phyloP scores from a whole-genome alignment of 2,113 vertebrate genomes.

The Charadrius vociferus region DNA sequence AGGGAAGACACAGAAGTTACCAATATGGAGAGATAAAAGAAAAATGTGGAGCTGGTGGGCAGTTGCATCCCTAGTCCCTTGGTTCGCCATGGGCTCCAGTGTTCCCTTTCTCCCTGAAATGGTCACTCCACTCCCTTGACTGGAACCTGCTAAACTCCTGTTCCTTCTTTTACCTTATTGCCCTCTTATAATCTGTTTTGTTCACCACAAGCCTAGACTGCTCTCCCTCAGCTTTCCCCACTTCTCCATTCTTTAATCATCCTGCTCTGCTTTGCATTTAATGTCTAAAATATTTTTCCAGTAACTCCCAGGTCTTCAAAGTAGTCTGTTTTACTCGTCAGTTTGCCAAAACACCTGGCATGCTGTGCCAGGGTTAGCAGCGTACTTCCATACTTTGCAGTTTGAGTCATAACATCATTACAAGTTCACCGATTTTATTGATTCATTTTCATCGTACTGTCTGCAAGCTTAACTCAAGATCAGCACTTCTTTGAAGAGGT shows the following conservation, averaged over 20 bases:
- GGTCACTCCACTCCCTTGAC: neutral
- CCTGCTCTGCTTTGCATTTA: neutral
- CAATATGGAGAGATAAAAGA: neutral
- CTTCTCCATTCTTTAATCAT: neutral
- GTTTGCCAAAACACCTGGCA: neutral
- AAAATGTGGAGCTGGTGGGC: neutral
- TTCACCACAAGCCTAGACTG: neutral
- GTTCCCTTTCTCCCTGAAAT: neutral
- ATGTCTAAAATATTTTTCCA: neutral
- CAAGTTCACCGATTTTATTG: neutral
- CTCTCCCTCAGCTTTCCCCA: neutral
- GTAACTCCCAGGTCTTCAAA: neutral
- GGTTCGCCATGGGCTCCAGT: neutral
- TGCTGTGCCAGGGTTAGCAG: fast-evolving
- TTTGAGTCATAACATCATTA: neutral
- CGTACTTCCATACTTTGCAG: neutral
- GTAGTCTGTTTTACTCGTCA: neutral
- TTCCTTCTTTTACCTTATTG: neutral
- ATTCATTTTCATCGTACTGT: fast-evolving
- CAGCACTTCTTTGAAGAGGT: neutral
- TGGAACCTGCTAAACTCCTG: neutral
- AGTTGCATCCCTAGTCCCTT: neutral
- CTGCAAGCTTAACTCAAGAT: neutral
- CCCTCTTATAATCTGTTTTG: neutral
- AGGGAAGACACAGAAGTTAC: neutral